Conservation (phyloP, 2,797 vertebrate genomes). For the Halcyon smyrnensis region DNA sequence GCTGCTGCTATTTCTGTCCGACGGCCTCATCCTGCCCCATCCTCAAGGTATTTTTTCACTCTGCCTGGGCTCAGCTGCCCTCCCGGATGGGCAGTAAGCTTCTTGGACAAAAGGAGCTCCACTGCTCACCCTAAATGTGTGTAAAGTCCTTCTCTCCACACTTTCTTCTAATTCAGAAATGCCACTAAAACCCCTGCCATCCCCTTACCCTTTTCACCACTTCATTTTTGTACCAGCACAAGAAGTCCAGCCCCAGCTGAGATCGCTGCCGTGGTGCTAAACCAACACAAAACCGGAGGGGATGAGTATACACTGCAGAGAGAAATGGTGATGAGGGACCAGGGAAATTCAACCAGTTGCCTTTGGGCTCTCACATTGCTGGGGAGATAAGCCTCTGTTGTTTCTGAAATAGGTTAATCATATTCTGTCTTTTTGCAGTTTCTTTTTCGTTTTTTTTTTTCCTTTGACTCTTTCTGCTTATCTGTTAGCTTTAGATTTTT, state of each 20-base stretch:
- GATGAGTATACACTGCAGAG: not conserved
- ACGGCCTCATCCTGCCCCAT: not conserved
- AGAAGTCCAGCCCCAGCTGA: not conserved
- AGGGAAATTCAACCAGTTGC: not conserved
- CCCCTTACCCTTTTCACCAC: not conserved
- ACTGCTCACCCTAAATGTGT: not conserved
- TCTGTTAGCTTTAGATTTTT: not conserved
- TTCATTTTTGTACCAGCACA: not conserved
- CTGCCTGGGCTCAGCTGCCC: not conserved
- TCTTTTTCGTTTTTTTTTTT: not conserved
- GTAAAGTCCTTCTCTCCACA: not conserved
- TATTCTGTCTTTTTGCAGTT: not conserved
- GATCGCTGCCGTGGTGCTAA: not conserved
- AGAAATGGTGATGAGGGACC: not conserved
- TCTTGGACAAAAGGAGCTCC: not conserved
- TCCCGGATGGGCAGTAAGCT: not conserved
- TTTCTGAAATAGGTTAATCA: not conserved
- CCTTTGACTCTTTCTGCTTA: not conserved
- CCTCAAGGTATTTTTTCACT: not conserved
- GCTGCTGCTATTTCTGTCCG: constrained; percentile 60
- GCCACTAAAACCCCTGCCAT: not conserved
- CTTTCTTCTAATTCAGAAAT: not conserved
- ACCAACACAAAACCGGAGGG: fast-evolving
- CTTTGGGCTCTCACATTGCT: not conserved
- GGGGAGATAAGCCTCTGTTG: not conserved